Evolutionary conservation across 2,797 vertebrate genomes (phyloP).

Genomic region (Cyclopterus lumpus): DNA sequence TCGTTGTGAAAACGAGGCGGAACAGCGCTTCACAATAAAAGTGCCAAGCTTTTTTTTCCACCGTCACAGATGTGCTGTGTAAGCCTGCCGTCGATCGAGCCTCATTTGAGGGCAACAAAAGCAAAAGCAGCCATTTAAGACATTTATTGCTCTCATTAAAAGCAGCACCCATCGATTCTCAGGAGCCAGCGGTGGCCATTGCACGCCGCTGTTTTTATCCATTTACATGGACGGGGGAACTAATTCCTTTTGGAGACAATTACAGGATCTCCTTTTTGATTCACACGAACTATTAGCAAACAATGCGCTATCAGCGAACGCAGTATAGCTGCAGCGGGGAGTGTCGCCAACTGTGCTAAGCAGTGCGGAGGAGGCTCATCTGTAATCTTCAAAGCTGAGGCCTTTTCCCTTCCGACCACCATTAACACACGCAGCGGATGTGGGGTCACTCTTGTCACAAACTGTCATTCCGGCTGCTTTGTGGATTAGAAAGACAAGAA

Average conservation of each 20-base stretch:
- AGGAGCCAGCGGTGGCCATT: not conserved
- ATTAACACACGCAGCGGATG: not conserved
- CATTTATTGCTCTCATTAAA: constrained; percentile 7
- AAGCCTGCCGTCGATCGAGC: not conserved
- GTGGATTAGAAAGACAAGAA: not conserved
- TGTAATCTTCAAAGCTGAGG: not conserved
- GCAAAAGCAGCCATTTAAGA: not conserved
- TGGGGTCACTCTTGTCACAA: not conserved
- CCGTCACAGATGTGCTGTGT: not conserved
- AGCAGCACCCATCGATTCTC: constrained; percentile 7
- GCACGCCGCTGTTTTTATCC: not conserved
- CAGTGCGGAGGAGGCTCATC: not conserved
- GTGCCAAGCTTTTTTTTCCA: no score
- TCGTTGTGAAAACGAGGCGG: not conserved
- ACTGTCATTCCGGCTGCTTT: not conserved
- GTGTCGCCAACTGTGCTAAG: not conserved
- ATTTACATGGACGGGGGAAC: not conserved
- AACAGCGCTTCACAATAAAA: not conserved
- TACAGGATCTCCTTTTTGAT: not conserved
- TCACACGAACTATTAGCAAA: constrained; percentile 8
- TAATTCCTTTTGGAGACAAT: constrained; percentile 4
- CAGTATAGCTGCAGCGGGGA: not conserved
- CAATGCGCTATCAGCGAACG: not conserved
- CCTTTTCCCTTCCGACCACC: not conserved
- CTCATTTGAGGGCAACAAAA: not conserved